Evolutionary conservation across 2,888 invertebrate genomes (phyloP).

Genomic region (Linyphia triangularis): DNA sequence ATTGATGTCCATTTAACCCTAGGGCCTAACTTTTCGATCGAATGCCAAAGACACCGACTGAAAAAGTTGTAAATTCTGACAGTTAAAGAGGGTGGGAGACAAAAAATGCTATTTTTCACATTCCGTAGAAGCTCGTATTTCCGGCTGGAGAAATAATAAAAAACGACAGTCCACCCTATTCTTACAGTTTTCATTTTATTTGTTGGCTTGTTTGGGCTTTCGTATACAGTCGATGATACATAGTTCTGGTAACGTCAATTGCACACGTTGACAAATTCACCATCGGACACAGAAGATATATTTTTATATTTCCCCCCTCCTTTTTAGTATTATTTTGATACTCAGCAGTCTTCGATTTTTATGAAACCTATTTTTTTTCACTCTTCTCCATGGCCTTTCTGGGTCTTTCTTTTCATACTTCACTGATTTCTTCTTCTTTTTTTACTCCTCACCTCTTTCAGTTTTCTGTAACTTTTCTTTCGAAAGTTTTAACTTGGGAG

Average conservation of each 20-base stretch:
- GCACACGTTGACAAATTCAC: constrained; percentile 72
- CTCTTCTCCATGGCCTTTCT: constrained; percentile 14
- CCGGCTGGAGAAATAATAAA: constrained; percentile 29
- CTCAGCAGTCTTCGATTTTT: constrained; percentile 72
- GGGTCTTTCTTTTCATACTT: constrained; percentile 63
- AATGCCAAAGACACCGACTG: constrained; percentile 45
- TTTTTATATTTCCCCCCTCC: constrained; percentile 39
- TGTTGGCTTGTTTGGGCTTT: constrained; percentile 52
- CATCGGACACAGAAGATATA: constrained; percentile 34
- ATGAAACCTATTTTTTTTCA: constrained; percentile 49
- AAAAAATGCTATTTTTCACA: constrained; percentile 58
- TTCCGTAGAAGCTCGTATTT: constrained; percentile 52
- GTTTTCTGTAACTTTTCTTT: constrained; percentile 48
- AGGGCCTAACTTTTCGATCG: constrained; percentile 49
- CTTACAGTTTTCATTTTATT: constrained; percentile 37
- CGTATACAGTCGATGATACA: constrained; percentile 67
- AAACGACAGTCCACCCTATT: not conserved
- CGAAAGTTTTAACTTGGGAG: constrained; percentile 43
- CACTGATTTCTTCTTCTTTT: constrained; percentile 39
- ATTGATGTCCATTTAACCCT: constrained; percentile 69
- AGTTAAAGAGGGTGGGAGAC: not conserved
- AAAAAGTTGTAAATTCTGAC: constrained; percentile 60
- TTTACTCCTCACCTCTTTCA: not conserved
- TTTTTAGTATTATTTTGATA: constrained; percentile 72
- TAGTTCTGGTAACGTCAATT: constrained; percentile 61